Percentiles rank a stretch among this genome's conserved stretches.
Conservation (phyloP, 2,888 invertebrate genomes). For the Orthonevra nobilis region DNA sequence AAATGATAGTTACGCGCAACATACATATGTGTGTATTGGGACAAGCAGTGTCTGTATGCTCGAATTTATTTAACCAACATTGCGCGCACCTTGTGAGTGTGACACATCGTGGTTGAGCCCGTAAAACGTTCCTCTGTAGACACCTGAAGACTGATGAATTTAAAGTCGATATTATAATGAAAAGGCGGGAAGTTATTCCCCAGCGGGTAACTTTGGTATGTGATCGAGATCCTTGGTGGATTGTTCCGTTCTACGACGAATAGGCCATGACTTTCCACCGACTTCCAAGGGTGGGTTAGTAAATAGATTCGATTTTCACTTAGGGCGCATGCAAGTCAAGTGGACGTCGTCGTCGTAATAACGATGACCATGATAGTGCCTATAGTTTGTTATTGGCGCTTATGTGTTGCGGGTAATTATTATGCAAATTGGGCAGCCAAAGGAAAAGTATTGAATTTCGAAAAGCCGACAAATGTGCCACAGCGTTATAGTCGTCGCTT, state of each 20-base stretch:
- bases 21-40: conserved; percentile 44
- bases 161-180: conserved; percentile 59
- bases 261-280: conserved; percentile 48
- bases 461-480: conserved; percentile 29
- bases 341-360: conserved; percentile 31
- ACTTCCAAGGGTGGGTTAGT: conserved; percentile 18
- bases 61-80: conserved; percentile 62
- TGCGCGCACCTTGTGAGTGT: conserved; percentile 58
- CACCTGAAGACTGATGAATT: conserved; percentile 66
- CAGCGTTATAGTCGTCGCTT: too few relatives aligned
- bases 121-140: conserved; percentile 26
- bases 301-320: conserved; percentile 65
- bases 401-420: conserved; percentile 52
- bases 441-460: conserved; percentile 28
- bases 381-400: conserved; percentile 59
- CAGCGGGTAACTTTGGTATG: conserved; percentile 6
- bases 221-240: conserved; percentile 47
- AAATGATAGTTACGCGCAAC: conserved; percentile 49
- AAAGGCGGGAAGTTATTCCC: conserved; percentile 62
- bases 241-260: conserved; percentile 30
- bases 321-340: conserved; percentile 55
- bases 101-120: background rate
- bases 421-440: conserved; percentile 56
- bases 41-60: too few relatives aligned
- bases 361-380: conserved; percentile 58